Conservation (phyloP, 2,888 invertebrate genomes). For the Neoaliturus tenellus region DNA sequence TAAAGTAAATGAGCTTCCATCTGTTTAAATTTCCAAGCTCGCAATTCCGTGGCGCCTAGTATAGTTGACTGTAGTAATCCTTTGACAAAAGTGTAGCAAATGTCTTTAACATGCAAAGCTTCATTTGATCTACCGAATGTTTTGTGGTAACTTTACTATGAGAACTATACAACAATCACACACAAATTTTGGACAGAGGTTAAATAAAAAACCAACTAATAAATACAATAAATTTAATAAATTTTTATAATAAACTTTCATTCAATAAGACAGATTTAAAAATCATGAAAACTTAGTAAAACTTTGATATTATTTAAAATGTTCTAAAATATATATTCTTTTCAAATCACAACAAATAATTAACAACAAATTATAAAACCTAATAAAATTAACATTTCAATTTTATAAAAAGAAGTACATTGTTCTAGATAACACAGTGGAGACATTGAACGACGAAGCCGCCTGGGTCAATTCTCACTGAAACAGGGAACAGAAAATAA, state of each 20-base stretch:
- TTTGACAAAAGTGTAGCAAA: too few species aligned
- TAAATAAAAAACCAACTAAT: not conserved
- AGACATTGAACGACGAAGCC: slow-evolving; percentile 4
- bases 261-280: slow-evolving; percentile 35
- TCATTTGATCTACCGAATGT: too few species aligned
- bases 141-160: too few species aligned
- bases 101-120: too few species aligned
- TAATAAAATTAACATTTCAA: slow-evolving; percentile 46
- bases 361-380: slow-evolving; percentile 52
- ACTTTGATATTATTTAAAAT: slow-evolving; percentile 15
- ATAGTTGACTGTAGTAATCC: too few species aligned
- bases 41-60: too few species aligned
- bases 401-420: slow-evolving; percentile 41
- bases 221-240: slow-evolving; percentile 47
- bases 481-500: slow-evolving; percentile 29
- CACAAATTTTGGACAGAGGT: not conserved
- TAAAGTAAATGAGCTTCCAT: too few species aligned
- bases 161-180: too few species aligned
- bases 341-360: slow-evolving; percentile 49
- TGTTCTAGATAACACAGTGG: slow-evolving; percentile 44
- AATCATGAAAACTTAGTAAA: slow-evolving; percentile 42
- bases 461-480: not conserved
- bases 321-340: slow-evolving; percentile 48
- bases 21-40: too few species aligned
- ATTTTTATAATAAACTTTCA: slow-evolving; percentile 48